Base-by-base conservation (phyloP, 2,888 invertebrate genomes). In the Cheilosia vulpina region DNA sequence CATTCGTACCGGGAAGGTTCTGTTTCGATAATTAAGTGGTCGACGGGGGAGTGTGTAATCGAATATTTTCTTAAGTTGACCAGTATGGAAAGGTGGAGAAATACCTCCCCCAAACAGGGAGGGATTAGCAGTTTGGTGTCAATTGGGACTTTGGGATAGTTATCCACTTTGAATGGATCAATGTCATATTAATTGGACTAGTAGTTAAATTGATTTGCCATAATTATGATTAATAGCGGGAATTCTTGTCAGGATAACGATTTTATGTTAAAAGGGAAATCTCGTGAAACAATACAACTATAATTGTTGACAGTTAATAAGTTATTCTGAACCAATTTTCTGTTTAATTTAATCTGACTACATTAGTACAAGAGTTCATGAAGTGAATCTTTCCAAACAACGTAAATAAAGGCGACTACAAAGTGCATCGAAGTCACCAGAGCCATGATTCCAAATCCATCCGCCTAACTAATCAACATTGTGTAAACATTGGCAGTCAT, bases 21-120 rank as follows among this genome's bases (percentile, higher is more conserved):
- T 71, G 58, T 50, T 50, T 19, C 17, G 47, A 19, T 71, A 71
- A 71, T 58, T 47, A 71, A 71, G 58, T 60, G 41, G 34, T 50
- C 47, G n/a, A 24, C 45, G n/a, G 24, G 57, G 47, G 47, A 50
- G 41, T 27, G 19, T 27, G 50, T 24, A 50, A 60, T 60, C 24
- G 60, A 57, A 24, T 38, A 27, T 27, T 60, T 50, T 52, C 71
- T 60, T 71, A 50, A 41, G 47, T 24, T 50, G 24, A 17, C 24
- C 38, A 38, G 13, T 21, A 2, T 9, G 6, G 2, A 5, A 4
- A 52, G 15, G 13, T 38, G 3, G 3, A 13, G 0, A 13, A 38
- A 38, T 38, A 38, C 38, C 13, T 38, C 58, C 15, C n/a, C 43
- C 43, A 9, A 7, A 43, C 58, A 38, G 38, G 17, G 24, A 21